These are phyloP conservation scores for Glossosoma conforme DNA, from an alignment of 1,140 invertebrate genomes.

Conservation along the genomic window DNA sequence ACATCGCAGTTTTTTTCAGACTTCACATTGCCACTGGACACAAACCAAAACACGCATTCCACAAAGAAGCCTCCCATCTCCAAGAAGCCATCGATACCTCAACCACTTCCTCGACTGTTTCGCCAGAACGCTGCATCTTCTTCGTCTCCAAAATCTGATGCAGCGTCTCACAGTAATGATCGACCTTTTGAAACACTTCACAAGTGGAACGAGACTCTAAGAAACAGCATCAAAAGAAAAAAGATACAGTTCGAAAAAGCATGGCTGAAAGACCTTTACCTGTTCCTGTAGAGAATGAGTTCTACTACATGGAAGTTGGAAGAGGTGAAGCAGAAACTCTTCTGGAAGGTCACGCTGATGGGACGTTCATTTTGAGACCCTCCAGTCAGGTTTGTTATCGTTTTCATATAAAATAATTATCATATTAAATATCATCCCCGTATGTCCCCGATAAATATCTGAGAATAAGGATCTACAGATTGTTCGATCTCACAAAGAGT, in stretches of 20 bases:
- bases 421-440: not conserved
- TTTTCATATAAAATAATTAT: not conserved
- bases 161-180: too few relatives aligned
- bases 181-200: slow-evolving; percentile 24
- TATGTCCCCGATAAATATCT: not conserved
- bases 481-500: too few relatives aligned
- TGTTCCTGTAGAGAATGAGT: slow-evolving; percentile 46
- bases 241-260: slow-evolving; percentile 16
- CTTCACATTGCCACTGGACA: too few relatives aligned
- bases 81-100: too few relatives aligned
- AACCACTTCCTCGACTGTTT: too few relatives aligned
- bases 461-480: too few relatives aligned
- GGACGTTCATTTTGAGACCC: slow-evolving; percentile 43
- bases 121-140: too few relatives aligned
- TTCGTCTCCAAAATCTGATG: too few relatives aligned
- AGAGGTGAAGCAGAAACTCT: slow-evolving; percentile 42
- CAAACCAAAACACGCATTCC: too few relatives aligned
- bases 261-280: slow-evolving; percentile 43
- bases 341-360: slow-evolving; percentile 44
- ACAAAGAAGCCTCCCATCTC: too few relatives aligned
- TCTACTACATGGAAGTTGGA: slow-evolving; percentile 47
- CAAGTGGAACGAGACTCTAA: slow-evolving; percentile 27
- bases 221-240: slow-evolving; percentile 19
- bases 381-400: slow-evolving; percentile 42
- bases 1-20: too few relatives aligned